Evolutionary conservation across 2,797 vertebrate genomes (phyloP).

Genomic region (Sebastes oblongus): DNA sequence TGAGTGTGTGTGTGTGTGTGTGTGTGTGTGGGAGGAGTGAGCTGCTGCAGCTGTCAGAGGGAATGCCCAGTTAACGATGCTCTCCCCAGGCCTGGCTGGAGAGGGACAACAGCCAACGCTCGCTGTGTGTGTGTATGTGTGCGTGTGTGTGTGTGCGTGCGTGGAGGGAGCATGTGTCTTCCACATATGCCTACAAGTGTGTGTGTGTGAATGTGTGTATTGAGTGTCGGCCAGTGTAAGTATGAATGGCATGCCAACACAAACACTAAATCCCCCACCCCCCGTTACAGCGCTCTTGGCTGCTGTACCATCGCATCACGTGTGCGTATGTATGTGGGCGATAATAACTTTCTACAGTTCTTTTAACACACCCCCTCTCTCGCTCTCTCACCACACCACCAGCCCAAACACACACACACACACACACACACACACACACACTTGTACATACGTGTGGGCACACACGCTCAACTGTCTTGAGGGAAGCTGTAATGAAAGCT

Average conservation of each 20-base stretch:
- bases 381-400: not conserved
- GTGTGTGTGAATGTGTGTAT: conserved; percentile 19
- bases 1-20: not conserved
- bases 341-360: not conserved
- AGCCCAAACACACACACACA: too few relatives aligned
- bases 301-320: conserved; percentile 23
- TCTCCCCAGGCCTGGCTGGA: conserved; percentile 43
- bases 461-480: conserved; percentile 17
- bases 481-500: conserved; percentile 59
- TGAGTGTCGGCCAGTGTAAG: conserved; percentile 38
- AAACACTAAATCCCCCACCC: conserved; percentile 33
- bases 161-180: conserved; percentile 16
- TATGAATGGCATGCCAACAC: conserved; percentile 56
- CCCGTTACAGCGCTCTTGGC: conserved; percentile 12
- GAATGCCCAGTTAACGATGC: conserved; percentile 58
- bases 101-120: conserved; percentile 53
- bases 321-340: conserved; percentile 36
- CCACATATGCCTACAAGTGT: conserved; percentile 27
- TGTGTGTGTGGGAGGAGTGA: conserved; percentile 34
- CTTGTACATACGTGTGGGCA: not conserved
- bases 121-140: conserved; percentile 19
- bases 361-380: not conserved
- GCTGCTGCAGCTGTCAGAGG: conserved; percentile 65
- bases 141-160: conserved; percentile 10
- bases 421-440: not conserved